phyloP scores from a whole-genome alignment of 2,797 vertebrate species.

The Pristis pectinata region DNA sequence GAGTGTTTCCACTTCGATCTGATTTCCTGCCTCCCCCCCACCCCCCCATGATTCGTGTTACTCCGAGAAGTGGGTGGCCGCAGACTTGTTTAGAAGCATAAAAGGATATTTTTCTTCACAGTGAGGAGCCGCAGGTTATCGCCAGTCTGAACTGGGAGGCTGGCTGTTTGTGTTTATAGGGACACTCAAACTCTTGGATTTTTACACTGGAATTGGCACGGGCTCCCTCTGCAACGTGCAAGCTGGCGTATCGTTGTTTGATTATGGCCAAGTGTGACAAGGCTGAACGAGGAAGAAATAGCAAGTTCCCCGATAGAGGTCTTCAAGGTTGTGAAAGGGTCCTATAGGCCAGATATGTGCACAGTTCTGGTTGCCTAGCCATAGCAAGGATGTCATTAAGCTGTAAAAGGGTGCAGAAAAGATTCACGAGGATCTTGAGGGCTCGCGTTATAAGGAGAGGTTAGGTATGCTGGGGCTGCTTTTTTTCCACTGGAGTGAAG shows the following conservation, averaged over 20 bases:
- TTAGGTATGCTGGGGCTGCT: too few relatives aligned
- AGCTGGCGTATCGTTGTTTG: neutral
- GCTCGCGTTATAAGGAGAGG: too few relatives aligned
- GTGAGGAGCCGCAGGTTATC: too few relatives aligned
- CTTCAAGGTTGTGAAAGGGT: neutral
- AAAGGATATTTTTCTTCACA: neutral
- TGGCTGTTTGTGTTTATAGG: neutral
- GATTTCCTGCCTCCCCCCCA: too few relatives aligned
- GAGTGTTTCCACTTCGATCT: neutral
- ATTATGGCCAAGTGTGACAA: neutral
- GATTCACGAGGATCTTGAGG: too few relatives aligned
- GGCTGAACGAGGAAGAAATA: neutral
- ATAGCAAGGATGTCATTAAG: too few relatives aligned
- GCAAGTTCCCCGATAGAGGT: neutral
- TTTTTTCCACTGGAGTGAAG: too few relatives aligned
- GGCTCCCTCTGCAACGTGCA: too few relatives aligned
- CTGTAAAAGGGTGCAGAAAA: too few relatives aligned
- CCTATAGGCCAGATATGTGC: too few relatives aligned
- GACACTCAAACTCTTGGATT: neutral
- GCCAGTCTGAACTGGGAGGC: neutral
- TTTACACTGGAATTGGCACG: neutral
- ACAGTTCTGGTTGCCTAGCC: too few relatives aligned
- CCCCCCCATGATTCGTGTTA: neutral
- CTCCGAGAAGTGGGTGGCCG: neutral
- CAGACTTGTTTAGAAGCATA: neutral